Evolutionary conservation across 2,888 invertebrate genomes (phyloP).

Genomic region (Ecdyonurus torrentis): DNA sequence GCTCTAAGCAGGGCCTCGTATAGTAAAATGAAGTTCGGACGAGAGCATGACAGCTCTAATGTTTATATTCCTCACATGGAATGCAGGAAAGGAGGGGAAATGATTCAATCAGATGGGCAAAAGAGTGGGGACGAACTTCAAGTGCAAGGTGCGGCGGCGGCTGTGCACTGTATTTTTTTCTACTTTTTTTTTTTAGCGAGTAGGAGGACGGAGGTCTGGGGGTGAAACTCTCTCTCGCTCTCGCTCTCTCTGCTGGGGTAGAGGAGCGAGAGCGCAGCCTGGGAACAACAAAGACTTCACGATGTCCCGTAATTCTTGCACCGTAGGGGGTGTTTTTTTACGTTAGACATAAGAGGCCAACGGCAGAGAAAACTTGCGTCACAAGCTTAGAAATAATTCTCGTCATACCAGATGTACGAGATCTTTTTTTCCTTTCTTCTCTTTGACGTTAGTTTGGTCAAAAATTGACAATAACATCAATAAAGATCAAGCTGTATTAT

Average conservation of each 20-base stretch:
- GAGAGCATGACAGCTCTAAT: neutral
- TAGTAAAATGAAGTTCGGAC: neutral
- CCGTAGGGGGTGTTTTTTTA: neutral
- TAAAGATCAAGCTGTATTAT: too few relatives aligned
- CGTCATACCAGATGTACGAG: too few relatives aligned
- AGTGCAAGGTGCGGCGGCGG: neutral
- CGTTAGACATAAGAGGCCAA: too few relatives aligned
- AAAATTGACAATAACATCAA: too few relatives aligned
- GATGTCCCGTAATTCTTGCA: neutral
- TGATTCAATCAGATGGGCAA: neutral
- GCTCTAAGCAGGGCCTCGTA: neutral
- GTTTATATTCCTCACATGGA: neutral
- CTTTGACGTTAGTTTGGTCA: too few relatives aligned
- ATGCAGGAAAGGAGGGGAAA: neutral
- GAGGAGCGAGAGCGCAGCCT: neutral
- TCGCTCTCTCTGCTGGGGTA: neutral
- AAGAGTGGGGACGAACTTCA: neutral
- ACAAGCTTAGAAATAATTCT: too few relatives aligned
- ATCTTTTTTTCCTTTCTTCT: too few relatives aligned
- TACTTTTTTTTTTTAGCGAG: neutral
- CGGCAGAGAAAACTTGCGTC: too few relatives aligned
- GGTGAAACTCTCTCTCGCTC: neutral
- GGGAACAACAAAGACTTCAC: neutral
- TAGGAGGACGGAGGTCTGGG: neutral
- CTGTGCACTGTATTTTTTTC: neutral